These are phyloP conservation scores for Eciton burchellii DNA, from an alignment of 1,140 invertebrate genomes.

Conservation along the genomic window DNA sequence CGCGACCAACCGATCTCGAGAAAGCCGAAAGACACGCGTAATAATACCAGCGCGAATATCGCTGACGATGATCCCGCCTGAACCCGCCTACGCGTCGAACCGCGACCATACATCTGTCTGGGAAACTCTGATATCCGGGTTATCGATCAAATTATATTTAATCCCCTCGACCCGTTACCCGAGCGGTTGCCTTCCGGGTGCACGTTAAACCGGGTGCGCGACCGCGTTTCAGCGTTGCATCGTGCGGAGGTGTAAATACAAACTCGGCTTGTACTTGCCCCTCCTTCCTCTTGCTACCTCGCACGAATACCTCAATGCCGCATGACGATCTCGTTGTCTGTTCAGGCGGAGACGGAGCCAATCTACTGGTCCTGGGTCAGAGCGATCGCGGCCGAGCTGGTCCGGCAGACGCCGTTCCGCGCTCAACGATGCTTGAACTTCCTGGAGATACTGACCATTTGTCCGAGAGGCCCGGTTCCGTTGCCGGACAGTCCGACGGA, in stretches of 20 bases:
- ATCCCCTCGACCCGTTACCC: neutral
- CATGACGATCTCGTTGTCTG: constrained; percentile 49
- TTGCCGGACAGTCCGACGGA: constrained; percentile 81
- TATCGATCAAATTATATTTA: constrained; percentile 40
- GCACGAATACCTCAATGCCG: neutral
- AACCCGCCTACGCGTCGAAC: constrained; percentile 8
- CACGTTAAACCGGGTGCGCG: too few relatives aligned
- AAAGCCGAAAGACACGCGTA: constrained; percentile 45
- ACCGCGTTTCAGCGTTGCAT: too few relatives aligned
- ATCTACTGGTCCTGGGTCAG: constrained; percentile 88
- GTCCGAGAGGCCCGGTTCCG: constrained; percentile 78
- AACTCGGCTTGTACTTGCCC: too few relatives aligned
- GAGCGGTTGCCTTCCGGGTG: neutral
- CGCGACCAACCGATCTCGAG: neutral
- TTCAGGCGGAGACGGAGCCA: constrained; percentile 86
- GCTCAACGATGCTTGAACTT: constrained; percentile 84
- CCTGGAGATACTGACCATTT: constrained; percentile 83
- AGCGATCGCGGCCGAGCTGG: constrained; percentile 87
- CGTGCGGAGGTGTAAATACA: too few relatives aligned
- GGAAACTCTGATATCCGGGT: constrained; percentile 11
- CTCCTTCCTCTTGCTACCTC: neutral
- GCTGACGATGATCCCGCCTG: constrained; percentile 5
- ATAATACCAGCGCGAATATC: constrained; percentile 6
- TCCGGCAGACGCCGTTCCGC: constrained; percentile 88
- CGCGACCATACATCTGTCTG: neutral